Base-by-base conservation (phyloP, 1,140 invertebrate species). In the Lepeophtheirus salmonis region DNA sequence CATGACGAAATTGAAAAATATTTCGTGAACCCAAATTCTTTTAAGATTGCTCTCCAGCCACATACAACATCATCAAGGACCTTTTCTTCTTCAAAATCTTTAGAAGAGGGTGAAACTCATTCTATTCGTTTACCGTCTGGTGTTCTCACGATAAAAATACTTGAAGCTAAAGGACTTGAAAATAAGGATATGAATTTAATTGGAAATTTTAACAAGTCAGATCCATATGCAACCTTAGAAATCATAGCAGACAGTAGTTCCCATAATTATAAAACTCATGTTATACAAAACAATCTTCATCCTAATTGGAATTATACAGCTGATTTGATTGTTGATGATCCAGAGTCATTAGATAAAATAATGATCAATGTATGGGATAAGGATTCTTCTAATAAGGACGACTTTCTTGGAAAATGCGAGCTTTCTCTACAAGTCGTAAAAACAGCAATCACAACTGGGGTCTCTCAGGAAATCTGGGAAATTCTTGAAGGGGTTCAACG, bases 1-100 rank as follows among this genome's bases (percentile, higher is more conserved):
- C 30, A 16, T 14, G 30, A 57, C 16, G n/a, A 57, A 16, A 17
- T 57, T 3, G 55, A 57, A 23, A 17, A 57, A 3, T 17, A 2
- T 30, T 17, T 57, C 26, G 55, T 57, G 13, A 57, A 24, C n/a
- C 55, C 55, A 6, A 24, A 57, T 25, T 50, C 55, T 1, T n/a
- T 57, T 14, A 3, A 57, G 6, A 17, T 57, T 17, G 4, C n/a
- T 12, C 17, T 30, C 6, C 16, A 24, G 55, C 55, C 26, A n/a
- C 20, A 57, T 14, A 12, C 22, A n/a, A 25, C 13, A 14, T 13
- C 17, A 16, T 14, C 17, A 3, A 25, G 13, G 2, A n/a, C 26
- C 13, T n/a, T 57, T 17, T n/a, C 22, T 23, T 20, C 22, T 2
- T 17, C 13, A 4, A 16, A 41, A 41, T n/a, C 24, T 2, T 14